These are phyloP conservation scores for Ophioderma brevispina DNA, from an alignment of 35 echinoderm and acorn worm species.

Conservation along the genomic window DNA sequence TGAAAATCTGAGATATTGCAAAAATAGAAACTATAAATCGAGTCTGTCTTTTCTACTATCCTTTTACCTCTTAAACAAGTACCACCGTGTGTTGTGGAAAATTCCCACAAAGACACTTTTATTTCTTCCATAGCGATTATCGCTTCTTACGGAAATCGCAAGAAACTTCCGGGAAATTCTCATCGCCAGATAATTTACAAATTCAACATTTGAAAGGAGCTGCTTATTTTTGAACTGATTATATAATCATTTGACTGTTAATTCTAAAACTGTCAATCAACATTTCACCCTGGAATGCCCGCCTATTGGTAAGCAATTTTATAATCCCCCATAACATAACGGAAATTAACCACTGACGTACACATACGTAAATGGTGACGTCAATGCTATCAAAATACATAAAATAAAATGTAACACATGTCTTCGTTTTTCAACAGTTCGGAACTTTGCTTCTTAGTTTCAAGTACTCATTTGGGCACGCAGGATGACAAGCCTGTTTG, in stretches of 20 bases:
- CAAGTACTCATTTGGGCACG: background rate
- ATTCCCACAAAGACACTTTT: background rate
- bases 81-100: background rate
- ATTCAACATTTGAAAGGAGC: background rate
- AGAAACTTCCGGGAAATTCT: background rate
- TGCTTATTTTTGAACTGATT: background rate
- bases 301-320: constrained; percentile 4
- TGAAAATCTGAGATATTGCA: background rate
- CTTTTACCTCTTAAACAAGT: background rate
- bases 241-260: background rate
- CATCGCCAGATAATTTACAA: background rate
- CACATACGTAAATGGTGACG: background rate
- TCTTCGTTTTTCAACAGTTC: constrained; percentile 11
- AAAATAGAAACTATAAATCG: background rate
- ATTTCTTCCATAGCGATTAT: background rate
- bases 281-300: background rate
- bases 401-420: background rate
- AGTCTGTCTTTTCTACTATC: background rate
- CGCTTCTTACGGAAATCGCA: background rate
- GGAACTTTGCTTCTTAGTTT: background rate
- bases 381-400: constrained; percentile 1
- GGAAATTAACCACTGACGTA: constrained; percentile 5
- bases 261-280: background rate
- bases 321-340: constrained; percentile 12
- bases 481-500: background rate